phyloP scores from a whole-genome alignment of 2,797 vertebrate species.

The Geotria australis region DNA sequence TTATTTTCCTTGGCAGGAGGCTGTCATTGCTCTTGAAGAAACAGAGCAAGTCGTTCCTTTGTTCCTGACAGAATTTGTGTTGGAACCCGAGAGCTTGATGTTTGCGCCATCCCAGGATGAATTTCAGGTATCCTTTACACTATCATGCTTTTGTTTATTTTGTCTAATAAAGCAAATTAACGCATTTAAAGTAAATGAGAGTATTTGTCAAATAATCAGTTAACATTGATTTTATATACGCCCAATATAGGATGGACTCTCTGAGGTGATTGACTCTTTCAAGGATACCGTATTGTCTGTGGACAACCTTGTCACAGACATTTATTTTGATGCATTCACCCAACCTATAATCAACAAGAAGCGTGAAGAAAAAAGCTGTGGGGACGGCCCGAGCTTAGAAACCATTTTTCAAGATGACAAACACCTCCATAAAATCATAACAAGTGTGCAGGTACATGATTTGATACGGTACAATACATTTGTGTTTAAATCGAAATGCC shows the following conservation, averaged over 20 bases:
- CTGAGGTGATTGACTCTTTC: slow-evolving; percentile 17
- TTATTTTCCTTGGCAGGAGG: neutral
- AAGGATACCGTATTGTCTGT: slow-evolving; percentile 22
- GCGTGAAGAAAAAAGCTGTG: slow-evolving; percentile 13
- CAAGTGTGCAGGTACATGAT: slow-evolving; percentile 21
- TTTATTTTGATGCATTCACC: slow-evolving; percentile 21
- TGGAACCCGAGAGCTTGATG: slow-evolving; percentile 18
- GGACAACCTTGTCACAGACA: slow-evolving; percentile 17
- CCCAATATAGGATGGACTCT: slow-evolving; percentile 14
- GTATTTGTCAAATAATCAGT: neutral
- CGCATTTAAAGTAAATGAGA: no score
- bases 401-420: slow-evolving; percentile 23
- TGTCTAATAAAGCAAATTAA: no score
- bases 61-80: slow-evolving; percentile 28
- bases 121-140: slow-evolving; percentile 20
- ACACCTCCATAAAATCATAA: slow-evolving; percentile 14
- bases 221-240: neutral
- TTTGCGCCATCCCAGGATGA: slow-evolving; percentile 27
- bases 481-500: neutral
- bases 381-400: slow-evolving; percentile 19
- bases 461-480: neutral
- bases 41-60: slow-evolving; percentile 13
- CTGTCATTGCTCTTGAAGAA: slow-evolving; percentile 3
- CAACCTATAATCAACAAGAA: slow-evolving; percentile 13
- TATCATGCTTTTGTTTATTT: neutral